phyloP scores from a whole-genome alignment of 2,797 vertebrate genomes.

The Gambelia wislizenii region DNA sequence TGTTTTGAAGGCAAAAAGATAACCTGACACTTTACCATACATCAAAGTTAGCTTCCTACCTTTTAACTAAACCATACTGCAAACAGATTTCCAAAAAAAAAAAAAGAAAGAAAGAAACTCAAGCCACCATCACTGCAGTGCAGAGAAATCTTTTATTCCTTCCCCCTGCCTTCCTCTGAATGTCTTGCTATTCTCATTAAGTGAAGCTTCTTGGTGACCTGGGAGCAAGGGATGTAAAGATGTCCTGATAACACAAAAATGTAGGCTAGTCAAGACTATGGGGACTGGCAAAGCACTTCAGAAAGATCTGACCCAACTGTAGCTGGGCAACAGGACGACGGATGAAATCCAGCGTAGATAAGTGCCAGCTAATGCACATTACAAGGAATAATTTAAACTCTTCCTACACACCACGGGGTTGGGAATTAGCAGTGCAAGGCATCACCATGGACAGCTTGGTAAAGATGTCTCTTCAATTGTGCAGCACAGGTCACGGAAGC shows the following conservation, averaged over 20 bases:
- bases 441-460: conserved; percentile 68
- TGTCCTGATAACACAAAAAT: conserved; percentile 68
- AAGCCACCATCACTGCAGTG: conserved; percentile 49
- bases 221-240: conserved; percentile 74
- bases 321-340: conserved; percentile 69
- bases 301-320: conserved; percentile 62
- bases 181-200: conserved; percentile 62
- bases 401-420: conserved; percentile 68
- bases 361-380: conserved; percentile 72
- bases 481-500: conserved; percentile 54
- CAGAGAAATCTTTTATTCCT: conserved; percentile 61
- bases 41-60: background rate
- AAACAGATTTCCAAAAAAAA: conserved; percentile 62
- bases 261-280: conserved; percentile 69
- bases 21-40: background rate
- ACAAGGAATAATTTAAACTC: conserved; percentile 76
- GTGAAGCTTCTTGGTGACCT: conserved; percentile 70
- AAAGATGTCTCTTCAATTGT: conserved; percentile 58
- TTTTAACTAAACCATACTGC: conserved; percentile 47
- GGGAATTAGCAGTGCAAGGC: conserved; percentile 73
- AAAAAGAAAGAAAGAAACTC: conserved; percentile 47
- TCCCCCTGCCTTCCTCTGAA: conserved; percentile 28
- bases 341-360: conserved; percentile 69
- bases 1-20: background rate
- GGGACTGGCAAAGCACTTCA: conserved; percentile 63